Percentiles rank a stretch among this genome's conserved stretches.
Evolutionary conservation across 2,797 vertebrate species (phyloP).

Genomic region (Oreochromis grahami): DNA sequence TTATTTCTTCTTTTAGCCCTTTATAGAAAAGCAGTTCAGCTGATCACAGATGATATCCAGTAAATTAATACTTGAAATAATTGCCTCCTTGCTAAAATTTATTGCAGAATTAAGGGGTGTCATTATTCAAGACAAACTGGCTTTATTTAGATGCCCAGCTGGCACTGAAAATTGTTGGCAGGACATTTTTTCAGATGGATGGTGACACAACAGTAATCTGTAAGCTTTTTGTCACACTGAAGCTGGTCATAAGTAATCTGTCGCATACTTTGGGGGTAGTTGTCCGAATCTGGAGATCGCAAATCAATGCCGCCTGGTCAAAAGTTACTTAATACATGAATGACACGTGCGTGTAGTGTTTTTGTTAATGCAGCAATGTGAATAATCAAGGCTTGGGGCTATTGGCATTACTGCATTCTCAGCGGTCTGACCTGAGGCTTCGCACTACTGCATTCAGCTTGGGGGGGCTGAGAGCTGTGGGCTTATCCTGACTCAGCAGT

Average conservation of each 20-base stretch:
- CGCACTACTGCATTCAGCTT: constrained; percentile 59
- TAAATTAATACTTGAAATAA: background rate
- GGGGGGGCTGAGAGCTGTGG: constrained; percentile 35
- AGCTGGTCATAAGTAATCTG: background rate
- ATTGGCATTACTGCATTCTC: constrained; percentile 57
- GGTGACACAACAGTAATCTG: constrained; percentile 9
- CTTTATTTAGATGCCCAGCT: constrained; percentile 29
- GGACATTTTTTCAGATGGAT: constrained; percentile 32
- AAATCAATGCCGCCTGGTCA: background rate
- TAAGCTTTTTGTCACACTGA: constrained; percentile 9
- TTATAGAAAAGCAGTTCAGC: background rate
- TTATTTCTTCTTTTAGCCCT: background rate
- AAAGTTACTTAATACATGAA: constrained; percentile 17
- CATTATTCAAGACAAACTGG: constrained; percentile 1
- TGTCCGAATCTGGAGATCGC: background rate
- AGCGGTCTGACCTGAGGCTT: constrained; percentile 52
- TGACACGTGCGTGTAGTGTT: constrained; percentile 5
- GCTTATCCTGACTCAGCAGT: constrained; percentile 73
- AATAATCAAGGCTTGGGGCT: constrained; percentile 52
- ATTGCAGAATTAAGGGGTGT: background rate
- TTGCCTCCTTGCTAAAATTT: background rate
- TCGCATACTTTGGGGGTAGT: background rate
- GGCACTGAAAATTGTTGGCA: constrained; percentile 30
- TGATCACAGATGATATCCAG: background rate
- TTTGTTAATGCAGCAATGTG: constrained; percentile 45